These are phyloP conservation scores for Mus caroli DNA, from an alignment of 2,797 vertebrate species.

Conservation along the genomic window DNA sequence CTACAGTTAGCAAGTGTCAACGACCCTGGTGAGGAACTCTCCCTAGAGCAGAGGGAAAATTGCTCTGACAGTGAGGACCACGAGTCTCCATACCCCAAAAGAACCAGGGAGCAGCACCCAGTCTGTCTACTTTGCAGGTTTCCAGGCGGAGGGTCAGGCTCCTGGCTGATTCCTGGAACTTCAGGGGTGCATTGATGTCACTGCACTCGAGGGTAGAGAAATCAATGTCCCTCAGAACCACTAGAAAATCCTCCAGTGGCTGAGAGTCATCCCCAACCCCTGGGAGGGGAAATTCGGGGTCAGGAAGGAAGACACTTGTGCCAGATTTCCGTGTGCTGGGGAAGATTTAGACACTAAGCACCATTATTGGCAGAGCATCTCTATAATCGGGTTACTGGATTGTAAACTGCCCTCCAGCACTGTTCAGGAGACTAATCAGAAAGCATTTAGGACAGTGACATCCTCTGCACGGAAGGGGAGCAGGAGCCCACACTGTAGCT, in stretches of 20 bases:
- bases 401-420: slow-evolving; percentile 48
- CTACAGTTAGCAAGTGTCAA: background rate
- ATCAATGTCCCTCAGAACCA: background rate
- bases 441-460: slow-evolving; percentile 46
- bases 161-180: background rate
- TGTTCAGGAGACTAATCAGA: slow-evolving; percentile 67
- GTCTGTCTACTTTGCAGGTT: background rate
- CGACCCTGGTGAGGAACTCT: background rate
- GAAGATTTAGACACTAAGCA: background rate
- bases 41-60: background rate
- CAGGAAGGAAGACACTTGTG: background rate
- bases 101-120: background rate
- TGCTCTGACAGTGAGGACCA: background rate
- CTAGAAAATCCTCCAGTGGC: background rate
- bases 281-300: background rate
- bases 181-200: background rate
- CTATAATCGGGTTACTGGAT: slow-evolving; percentile 44
- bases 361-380: slow-evolving; percentile 12
- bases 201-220: background rate
- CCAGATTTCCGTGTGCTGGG: fast-evolving
- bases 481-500: background rate
- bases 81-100: background rate
- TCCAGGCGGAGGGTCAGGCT: background rate
- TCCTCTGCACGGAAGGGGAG: slow-evolving; percentile 16
- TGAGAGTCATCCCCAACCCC: background rate